Percentiles rank a stretch among this genome's conserved stretches.
Evolutionary conservation across 2,888 invertebrate species (phyloP).

Genomic region (Acholoe squamosa): DNA sequence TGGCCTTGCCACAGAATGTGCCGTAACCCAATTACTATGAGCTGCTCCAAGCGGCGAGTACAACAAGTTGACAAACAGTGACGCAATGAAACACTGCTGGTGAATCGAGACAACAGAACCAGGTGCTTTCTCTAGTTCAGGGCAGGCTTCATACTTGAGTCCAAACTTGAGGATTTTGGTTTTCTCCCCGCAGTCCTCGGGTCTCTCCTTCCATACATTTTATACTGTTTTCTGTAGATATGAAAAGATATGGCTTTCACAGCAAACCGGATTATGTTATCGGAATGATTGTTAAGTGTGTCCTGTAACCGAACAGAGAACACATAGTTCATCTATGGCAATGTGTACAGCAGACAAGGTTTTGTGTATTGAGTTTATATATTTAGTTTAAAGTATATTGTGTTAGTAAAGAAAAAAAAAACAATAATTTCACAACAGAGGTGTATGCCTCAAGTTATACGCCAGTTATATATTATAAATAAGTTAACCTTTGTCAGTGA

Average conservation of each 20-base stretch:
- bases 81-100: conserved; percentile 57
- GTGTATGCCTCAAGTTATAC: not conserved
- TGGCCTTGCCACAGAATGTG: not conserved
- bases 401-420: not conserved
- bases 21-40: not conserved
- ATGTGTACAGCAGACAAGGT: not conserved
- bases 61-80: not conserved
- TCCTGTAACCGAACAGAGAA: no score
- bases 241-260: not conserved
- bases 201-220: conserved; percentile 37
- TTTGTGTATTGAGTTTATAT: conserved; percentile 37
- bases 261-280: not conserved
- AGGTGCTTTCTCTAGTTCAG: conserved; percentile 61
- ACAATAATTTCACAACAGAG: not conserved
- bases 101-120: conserved; percentile 50
- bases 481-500: not conserved
- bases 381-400: conserved; percentile 11
- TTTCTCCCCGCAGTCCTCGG: not conserved
- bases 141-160: conserved; percentile 59
- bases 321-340: no score
- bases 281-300: not conserved
- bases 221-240: not conserved
- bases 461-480: not conserved
- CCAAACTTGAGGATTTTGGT: conserved; percentile 34
- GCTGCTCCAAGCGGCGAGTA: not conserved